Base-by-base conservation (phyloP, 35 echinoderm and acorn worm genomes). In the Heliocidaris tuberculata region DNA sequence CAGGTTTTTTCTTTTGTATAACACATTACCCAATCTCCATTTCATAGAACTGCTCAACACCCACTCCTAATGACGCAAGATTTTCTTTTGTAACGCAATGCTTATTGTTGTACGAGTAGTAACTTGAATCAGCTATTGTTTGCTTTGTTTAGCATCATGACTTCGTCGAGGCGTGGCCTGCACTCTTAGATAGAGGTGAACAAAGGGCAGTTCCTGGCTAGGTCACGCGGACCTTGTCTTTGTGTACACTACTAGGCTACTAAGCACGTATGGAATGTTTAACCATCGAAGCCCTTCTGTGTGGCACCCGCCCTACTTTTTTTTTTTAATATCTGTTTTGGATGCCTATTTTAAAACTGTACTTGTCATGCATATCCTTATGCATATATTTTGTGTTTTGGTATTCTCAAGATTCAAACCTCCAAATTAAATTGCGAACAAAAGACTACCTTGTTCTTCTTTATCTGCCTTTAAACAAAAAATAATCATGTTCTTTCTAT, bases 181-280 rank as follows among this genome's bases (percentile, higher is more conserved):
- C 27, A 24, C 47, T 0, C 2, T 9, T 2, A 30, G 2, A 5
- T 42, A 27, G 87, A 30, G 87, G 87, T 89, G 87, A 89, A 89
- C 87, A 89, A 89, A 89, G 87, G 87, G 87, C 87, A 89, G 2
- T 42, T 42, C 19, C 47, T 32, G 47, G 87, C 87, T 48, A 89
- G 87, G 31, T 89, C 87, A 48, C 27, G 65, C 65, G 65, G 65
- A 19, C 7, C 19, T 78, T 78, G 65, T 78, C 31, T 48, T 42
- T 89, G 87, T 89, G 31, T 89, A 89, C 87, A 89, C 31, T 10
- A 10, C n/a, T 88, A 88, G 10, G 9, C 86, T 13, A 35, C 15
- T 32, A 35, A 17, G 86, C 87, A 89, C 47, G 31, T 24, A 48
- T 42, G 87, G 87, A 89, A 89, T 89, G 87, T 42, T 32, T 0